These are phyloP conservation scores for Amiota mariae DNA, from an alignment of 2,888 invertebrate species.

Conservation along the genomic window DNA sequence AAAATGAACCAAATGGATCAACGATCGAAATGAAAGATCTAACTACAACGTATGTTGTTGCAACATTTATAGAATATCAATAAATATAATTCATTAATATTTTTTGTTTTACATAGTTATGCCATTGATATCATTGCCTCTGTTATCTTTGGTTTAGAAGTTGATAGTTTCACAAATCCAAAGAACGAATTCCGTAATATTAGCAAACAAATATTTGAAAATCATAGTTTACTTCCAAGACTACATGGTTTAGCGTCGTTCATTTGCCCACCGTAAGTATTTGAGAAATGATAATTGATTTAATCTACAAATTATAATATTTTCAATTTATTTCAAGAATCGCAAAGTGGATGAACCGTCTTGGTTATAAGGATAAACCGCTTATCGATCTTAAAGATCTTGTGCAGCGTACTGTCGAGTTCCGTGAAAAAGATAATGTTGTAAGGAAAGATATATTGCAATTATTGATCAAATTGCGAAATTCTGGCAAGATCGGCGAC, in stretches of 20 bases:
- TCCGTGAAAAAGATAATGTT: conserved; percentile 72
- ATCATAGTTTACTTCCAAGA: conserved; percentile 39
- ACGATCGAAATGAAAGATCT: conserved; percentile 74
- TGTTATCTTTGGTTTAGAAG: conserved; percentile 73
- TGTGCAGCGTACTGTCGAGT: conserved; percentile 71
- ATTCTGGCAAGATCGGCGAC: conserved; percentile 68
- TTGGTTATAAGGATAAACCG: conserved; percentile 53
- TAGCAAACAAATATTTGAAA: conserved; percentile 45
- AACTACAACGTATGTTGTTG: conserved; percentile 50
- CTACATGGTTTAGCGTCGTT: conserved; percentile 53
- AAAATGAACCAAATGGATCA: conserved; percentile 62
- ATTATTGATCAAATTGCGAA: conserved; percentile 73
- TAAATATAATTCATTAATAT: not conserved
- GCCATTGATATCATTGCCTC: conserved; percentile 73
- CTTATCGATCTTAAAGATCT: conserved; percentile 68
- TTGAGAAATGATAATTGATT: not conserved
- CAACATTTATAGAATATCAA: not conserved
- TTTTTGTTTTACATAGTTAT: conserved; percentile 55
- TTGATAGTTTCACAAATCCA: conserved; percentile 69
- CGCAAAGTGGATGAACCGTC: conserved; percentile 49
- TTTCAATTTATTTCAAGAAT: conserved; percentile 45
- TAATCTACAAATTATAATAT: not conserved
- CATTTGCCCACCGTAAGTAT: conserved; percentile 64
- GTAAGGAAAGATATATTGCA: conserved; percentile 74
- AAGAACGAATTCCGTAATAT: conserved; percentile 67